Percentiles rank a stretch among this genome's conserved stretches.
Conservation (phyloP, 1,140 invertebrate species). For the Hestina assimilis region DNA sequence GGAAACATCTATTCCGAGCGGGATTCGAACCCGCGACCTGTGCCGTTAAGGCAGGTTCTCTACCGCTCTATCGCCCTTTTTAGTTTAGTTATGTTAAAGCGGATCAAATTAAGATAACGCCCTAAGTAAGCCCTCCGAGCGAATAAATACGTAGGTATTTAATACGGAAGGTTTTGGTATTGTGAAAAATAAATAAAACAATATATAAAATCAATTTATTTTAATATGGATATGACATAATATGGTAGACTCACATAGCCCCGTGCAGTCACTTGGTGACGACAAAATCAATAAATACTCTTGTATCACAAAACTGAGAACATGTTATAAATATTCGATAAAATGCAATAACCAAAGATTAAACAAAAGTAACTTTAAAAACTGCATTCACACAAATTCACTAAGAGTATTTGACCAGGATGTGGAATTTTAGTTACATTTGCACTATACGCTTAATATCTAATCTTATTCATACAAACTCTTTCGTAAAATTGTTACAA, state of each 20-base stretch:
- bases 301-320: slow-evolving; percentile 18
- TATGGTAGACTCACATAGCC: background rate
- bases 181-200: background rate
- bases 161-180: no score
- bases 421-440: background rate
- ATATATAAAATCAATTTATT: background rate
- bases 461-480: background rate
- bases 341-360: slow-evolving; percentile 19
- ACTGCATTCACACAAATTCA: background rate
- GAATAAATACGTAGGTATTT: no score
- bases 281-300: slow-evolving; percentile 4
- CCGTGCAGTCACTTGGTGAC: slow-evolving; percentile 1
- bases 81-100: no score
- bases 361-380: background rate
- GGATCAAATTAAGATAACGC: no score
- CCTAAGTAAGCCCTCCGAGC: no score
- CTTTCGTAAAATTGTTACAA: background rate
- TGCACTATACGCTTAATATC: background rate
- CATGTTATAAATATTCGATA: slow-evolving; percentile 19
- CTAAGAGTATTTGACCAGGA: background rate
- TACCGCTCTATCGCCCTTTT: no score
- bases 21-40: no score
- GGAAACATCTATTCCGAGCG: no score
- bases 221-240: background rate
- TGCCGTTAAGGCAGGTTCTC: no score